A percentile compares a stretch with the other conserved stretches of the same genome.
These are phyloP conservation scores for Sisyra nigra DNA, from an alignment of 2,888 invertebrate species.

Conservation along the genomic window DNA sequence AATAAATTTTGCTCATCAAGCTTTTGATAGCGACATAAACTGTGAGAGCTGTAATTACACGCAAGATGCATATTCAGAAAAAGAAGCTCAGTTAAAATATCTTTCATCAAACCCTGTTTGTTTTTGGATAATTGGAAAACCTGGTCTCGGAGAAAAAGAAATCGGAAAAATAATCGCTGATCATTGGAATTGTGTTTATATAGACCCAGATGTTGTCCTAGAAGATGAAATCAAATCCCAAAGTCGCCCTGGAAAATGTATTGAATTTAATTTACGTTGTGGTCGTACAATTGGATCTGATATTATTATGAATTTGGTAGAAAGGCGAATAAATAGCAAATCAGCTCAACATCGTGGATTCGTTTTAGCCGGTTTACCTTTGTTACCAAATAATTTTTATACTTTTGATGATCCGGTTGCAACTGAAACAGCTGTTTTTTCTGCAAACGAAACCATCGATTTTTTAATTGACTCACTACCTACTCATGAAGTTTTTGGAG, in stretches of 20 bases:
- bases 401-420: slow-evolving; percentile 24
- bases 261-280: slow-evolving; percentile 37
- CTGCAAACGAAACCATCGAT: slow-evolving; percentile 24
- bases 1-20: slow-evolving; percentile 5
- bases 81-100: slow-evolving; percentile 32
- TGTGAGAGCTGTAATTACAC: not conserved
- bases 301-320: slow-evolving; percentile 32
- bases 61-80: slow-evolving; percentile 32
- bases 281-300: slow-evolving; percentile 34
- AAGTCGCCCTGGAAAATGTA: slow-evolving; percentile 36
- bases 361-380: slow-evolving; percentile 46
- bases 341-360: slow-evolving; percentile 42
- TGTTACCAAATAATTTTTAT: slow-evolving; percentile 31
- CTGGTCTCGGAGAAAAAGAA: slow-evolving; percentile 31
- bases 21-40: not conserved
- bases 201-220: slow-evolving; percentile 37
- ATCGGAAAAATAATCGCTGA: slow-evolving; percentile 39
- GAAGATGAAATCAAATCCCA: slow-evolving; percentile 38
- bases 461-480: slow-evolving; percentile 19
- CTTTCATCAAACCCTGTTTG: slow-evolving; percentile 34
- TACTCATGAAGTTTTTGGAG: slow-evolving; percentile 11
- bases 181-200: slow-evolving; percentile 37
- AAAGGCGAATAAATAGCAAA: slow-evolving; percentile 32
- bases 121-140: slow-evolving; percentile 43
- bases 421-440: slow-evolving; percentile 25